Base-by-base conservation (phyloP, 2,888 invertebrate species). In the Tetragnatha montana region DNA sequence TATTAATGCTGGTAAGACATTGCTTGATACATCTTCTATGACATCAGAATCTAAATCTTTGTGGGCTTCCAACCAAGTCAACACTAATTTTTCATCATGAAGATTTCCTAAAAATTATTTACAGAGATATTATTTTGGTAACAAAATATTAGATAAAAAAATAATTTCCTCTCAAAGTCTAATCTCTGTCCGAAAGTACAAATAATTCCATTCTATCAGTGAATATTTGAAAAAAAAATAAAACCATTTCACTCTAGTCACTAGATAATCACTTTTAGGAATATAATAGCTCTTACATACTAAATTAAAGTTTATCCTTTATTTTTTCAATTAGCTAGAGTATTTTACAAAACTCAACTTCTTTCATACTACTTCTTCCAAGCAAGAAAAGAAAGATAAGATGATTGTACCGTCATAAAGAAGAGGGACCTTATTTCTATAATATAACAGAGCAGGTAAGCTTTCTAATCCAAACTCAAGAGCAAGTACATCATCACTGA, bases 21-120 rank as follows among this genome's bases (percentile, higher is more conserved):
- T 97, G 88, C 96, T 95, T n/a, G 97, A 97, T 88, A 98, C 98
- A 93, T 98, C 98, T 94, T 98, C 98, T 92, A 98, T 98, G 87
- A 97, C 96, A 93, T 98, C 98, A 93, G 98, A 98, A 50, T 92
- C 92, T 70, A 97, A 97, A 91, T 97, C 97, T 94, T 98, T 98
- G 94, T 98, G 97, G 92, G 97, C 96, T 91, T 98, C 97, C 93
- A 98, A 95, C 98, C 98, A 98, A 94, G 97, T 97, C 93, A 98
- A 94, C 70, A 98, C 98, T 93, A 97, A 97, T 93, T 98, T 97
- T 94, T 98, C 98, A 93, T 95, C 96, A 92, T 96, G 97, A 92
- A 98, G 94, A 94, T 98, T 97, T 93, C 96, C 98, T 96, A 92
- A 14, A 60, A 14, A 60, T 60, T 60, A 60, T 60, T 60, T 6